Conservation (phyloP, 2,888 invertebrate genomes). For the Ophion ellenae region DNA sequence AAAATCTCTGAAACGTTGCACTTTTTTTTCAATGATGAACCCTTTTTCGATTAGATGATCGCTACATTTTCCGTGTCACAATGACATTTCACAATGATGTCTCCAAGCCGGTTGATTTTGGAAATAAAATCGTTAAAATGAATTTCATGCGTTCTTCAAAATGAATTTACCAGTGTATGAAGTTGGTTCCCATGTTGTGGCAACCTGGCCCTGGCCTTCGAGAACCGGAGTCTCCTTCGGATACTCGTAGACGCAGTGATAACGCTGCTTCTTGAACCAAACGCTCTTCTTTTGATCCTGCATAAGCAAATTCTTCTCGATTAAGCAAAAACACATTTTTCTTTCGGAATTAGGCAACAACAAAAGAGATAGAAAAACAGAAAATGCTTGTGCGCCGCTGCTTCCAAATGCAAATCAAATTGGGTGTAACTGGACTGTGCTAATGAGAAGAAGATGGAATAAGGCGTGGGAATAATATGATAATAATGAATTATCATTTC, state of each 20-base stretch:
- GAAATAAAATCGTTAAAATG: neutral
- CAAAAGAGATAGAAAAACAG: conserved; percentile 6
- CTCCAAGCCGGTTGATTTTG: no score
- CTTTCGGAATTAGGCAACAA: conserved; percentile 2
- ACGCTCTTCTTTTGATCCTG: conserved; percentile 89
- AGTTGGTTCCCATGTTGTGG: conserved; percentile 73
- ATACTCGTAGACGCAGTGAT: conserved; percentile 93
- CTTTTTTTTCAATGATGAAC: no score
- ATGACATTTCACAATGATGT: no score
- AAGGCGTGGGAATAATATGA: conserved; percentile 2
- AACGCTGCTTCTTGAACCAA: conserved; percentile 93
- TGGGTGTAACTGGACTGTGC: neutral
- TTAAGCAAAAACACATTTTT: conserved; percentile 30
- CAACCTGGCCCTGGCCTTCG: conserved; percentile 76
- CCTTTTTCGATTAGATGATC: no score
- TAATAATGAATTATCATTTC: conserved; percentile 10
- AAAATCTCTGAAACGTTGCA: no score
- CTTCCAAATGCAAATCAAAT: conserved; percentile 1
- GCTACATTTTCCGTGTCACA: no score
- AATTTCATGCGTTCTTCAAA: neutral
- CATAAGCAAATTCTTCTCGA: conserved; percentile 44
- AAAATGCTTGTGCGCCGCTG: neutral
- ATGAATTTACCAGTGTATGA: conserved; percentile 78
- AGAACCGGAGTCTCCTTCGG: conserved; percentile 88
- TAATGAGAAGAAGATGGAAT: neutral